Base-by-base conservation (phyloP, 2,888 invertebrate species). In the Zaprionus bogoriensis region DNA sequence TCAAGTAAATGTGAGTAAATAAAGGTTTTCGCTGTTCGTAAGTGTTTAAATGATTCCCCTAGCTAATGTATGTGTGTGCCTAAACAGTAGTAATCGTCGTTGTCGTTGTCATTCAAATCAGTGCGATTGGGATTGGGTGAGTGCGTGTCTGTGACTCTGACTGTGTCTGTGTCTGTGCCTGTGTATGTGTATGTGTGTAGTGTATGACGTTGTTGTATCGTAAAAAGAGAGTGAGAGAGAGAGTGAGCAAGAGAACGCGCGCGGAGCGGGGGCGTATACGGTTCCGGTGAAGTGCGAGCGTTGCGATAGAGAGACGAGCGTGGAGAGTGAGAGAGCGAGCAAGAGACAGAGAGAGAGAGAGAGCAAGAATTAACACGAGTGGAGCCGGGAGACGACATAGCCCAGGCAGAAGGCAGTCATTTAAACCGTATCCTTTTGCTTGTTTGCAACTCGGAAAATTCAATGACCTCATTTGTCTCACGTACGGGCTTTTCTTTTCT, bases 391-490 rank as follows among this genome's bases (percentile, higher is more conserved):
- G 57, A 69, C 55, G 28, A 20, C 22, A 27, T 30, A 27, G 41
- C 7, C n/a, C 51, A 52, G 45, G 45, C 58, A 20, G 17, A 23
- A 41, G 57, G 53, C 63, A 65, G 74, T 59, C 45, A 67, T 47
- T 73, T 73, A 47, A 51, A 50, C 28, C 53, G 52, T 75, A 71
- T 71, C 71, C 67, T 65, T 60, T 59, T 53, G 23, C 46, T 20
- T 54, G 25, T 54, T 48, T 57, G 47, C 53, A 53, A 52, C 62
- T 64, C 61, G 62, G 72, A 76, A 82, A 87, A 82, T 82, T 82
- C 86, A 82, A 87, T 82, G 87, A 82, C 82, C 82, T 82, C 87
- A 87, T 87, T 82, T 82, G 83, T 87, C 75, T 80, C 72, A 75
- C 69, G 65, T 75, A 66, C 74, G 75, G 67, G 45, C 52, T 71